Base-by-base conservation (phyloP, 2,113 vertebrate genomes). In the Orientallactaga bullata region DNA sequence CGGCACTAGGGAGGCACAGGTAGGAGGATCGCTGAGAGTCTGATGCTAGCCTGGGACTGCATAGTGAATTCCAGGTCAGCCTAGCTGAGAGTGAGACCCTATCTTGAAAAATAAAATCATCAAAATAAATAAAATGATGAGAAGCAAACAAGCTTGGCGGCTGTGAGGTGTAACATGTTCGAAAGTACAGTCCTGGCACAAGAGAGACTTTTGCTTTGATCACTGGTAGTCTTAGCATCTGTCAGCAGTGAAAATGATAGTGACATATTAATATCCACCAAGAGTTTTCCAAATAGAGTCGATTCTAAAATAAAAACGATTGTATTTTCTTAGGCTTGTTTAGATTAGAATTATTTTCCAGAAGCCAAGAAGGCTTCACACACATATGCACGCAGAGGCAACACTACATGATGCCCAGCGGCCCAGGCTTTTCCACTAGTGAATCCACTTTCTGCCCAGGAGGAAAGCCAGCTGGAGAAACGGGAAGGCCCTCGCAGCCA, bases 321-420 rank as follows among this genome's bases (percentile, higher is more conserved):
- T 16, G 55, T 55, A 11, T 55, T 55, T 55, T 55, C 55, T 55
- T 55, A 55, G 55, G 55, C 55, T 55, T 55, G 55, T 55, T 55
- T 55, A 55, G 55, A 55, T 86, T 74, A 89, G 92, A 87, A 91
- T 72, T 84, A 65, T 86, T 84, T 60, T 77, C 72, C 47, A 93
- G 47, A 92, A 89, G 47, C 65, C 35, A 66, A 58, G 74, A 55
- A 28, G 26, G 86, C 51, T 73, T 55, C 30, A 21, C 42, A 18
- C 47, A 42, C 65, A 37, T n/a, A 24, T 11, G 32, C n/a, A 86
- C 18, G 83, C 0, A 79, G 51, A 79, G 60, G 21, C n/a, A n/a
- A n/a, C n/a, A n/a, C n/a, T 71, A 6, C 39, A n/a, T 18, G 4
- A 17, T 32, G 26, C 86, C 26, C n/a, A n/a, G n/a, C 32, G 77